Percentiles rank a stretch among this genome's conserved stretches.
Conservation (phyloP, 2,797 vertebrate species). For the Otolemur crassicaudatus region DNA sequence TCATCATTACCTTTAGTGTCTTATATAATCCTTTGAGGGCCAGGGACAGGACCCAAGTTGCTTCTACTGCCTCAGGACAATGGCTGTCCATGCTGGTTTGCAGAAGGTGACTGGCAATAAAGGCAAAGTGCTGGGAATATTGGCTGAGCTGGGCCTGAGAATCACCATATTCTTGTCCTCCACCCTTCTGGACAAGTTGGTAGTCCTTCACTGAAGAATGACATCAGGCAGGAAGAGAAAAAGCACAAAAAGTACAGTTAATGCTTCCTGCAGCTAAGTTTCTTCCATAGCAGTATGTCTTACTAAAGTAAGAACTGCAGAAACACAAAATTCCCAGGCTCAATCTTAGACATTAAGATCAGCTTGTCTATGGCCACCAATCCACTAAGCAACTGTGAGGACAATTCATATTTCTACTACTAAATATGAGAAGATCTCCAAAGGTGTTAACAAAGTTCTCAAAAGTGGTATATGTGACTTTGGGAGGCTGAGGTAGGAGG, state of each 20-base stretch:
- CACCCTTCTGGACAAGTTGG: constrained; percentile 90
- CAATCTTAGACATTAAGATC: neutral
- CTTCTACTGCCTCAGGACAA: constrained; percentile 94
- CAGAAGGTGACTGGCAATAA: constrained; percentile 94
- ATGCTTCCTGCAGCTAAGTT: neutral
- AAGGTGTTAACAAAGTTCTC: neutral
- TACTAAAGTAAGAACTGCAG: neutral
- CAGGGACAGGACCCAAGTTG: constrained; percentile 96
- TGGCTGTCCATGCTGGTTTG: constrained; percentile 92
- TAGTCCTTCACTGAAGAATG: constrained; percentile 95
- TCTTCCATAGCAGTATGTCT: neutral
- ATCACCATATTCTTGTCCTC: constrained; percentile 84
- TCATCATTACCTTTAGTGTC: constrained; percentile 89
- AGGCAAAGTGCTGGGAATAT: constrained; percentile 94
- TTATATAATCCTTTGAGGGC: constrained; percentile 97
- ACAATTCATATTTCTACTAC: neutral
- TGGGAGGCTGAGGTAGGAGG: neutral
- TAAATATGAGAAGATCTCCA: neutral
- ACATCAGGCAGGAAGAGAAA: constrained; percentile 23
- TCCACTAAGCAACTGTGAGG: neutral
- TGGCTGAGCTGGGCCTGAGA: constrained; percentile 89
- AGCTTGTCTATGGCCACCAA: neutral
- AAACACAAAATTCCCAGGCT: neutral
- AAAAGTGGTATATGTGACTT: neutral
- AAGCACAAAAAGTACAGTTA: constrained; percentile 30